Evolutionary conservation across 2,888 invertebrate genomes (phyloP).

Genomic region (Acutogordius australiensis): DNA sequence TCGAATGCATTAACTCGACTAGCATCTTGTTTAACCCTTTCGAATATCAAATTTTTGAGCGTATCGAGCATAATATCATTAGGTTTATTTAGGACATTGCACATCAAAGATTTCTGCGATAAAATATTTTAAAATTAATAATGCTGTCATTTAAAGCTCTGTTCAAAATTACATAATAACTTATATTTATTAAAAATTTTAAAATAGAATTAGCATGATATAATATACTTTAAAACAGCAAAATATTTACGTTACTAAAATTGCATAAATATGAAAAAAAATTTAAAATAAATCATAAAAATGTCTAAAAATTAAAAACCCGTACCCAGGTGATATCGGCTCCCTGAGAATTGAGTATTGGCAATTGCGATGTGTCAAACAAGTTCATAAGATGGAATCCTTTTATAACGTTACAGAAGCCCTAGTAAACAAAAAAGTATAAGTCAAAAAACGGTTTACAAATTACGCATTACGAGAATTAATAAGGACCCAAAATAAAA

Average conservation of each 20-base stretch:
- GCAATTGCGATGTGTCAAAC: neutral
- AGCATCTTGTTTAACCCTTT: conserved; percentile 36
- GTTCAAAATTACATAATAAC: neutral
- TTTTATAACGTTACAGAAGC: neutral
- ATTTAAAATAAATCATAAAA: neutral
- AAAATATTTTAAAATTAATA: conserved; percentile 12
- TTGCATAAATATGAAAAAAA: neutral
- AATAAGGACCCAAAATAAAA: too few species aligned
- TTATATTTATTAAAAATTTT: neutral
- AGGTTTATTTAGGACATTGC: conserved; percentile 49
- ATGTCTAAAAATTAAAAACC: too few species aligned
- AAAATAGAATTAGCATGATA: too few species aligned
- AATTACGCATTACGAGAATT: too few species aligned
- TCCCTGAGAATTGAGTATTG: neutral
- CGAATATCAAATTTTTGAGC: conserved; percentile 47
- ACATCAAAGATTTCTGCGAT: conserved; percentile 46
- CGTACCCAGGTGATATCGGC: neutral
- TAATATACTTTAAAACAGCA: too few species aligned
- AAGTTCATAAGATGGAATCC: neutral
- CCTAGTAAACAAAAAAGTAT: neutral
- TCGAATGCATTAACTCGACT: conserved; percentile 15
- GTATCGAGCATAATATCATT: conserved; percentile 73
- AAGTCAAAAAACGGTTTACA: too few species aligned
- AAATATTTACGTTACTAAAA: too few species aligned
- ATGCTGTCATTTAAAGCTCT: neutral